Evolutionary conservation across 2,113 vertebrate genomes (phyloP).

Genomic region (Peromyscus californicus): DNA sequence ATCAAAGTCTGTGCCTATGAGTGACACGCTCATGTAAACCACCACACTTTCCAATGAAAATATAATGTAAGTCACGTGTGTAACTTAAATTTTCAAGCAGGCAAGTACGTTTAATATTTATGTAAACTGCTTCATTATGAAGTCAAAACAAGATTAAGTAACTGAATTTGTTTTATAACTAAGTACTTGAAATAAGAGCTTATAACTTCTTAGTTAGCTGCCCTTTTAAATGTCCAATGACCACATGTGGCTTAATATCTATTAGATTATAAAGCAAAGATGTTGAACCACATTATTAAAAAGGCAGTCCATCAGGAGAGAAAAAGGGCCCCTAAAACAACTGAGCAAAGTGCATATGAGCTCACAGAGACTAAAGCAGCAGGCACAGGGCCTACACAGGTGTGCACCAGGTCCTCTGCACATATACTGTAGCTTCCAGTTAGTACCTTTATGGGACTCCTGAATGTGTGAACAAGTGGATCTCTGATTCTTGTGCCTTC

Average conservation of each 20-base stretch:
- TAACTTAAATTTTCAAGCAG: neutral
- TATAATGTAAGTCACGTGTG: too few relatives aligned
- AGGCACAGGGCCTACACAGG: neutral
- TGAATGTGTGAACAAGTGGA: too few relatives aligned
- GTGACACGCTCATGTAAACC: neutral
- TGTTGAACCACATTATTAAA: neutral
- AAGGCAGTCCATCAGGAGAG: neutral
- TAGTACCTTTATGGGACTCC: neutral
- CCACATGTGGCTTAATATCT: neutral
- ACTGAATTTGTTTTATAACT: neutral
- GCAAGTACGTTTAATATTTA: neutral
- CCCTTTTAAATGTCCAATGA: neutral
- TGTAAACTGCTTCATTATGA: neutral
- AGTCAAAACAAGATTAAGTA: constrained; percentile 7
- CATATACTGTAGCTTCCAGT: neutral
- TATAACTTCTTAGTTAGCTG: neutral
- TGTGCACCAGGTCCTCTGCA: neutral
- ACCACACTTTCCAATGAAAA: neutral
- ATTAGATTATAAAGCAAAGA: neutral
- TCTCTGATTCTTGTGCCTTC: neutral
- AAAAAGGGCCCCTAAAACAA: too few relatives aligned
- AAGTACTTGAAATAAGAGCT: constrained; percentile 14
- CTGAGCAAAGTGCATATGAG: neutral
- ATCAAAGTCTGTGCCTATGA: neutral
- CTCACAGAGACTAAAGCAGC: neutral